A percentile compares a stretch with the other conserved stretches of the same genome.
Conservation (phyloP, 2,888 invertebrate species). For the Chalcosyrphus nemorum region DNA sequence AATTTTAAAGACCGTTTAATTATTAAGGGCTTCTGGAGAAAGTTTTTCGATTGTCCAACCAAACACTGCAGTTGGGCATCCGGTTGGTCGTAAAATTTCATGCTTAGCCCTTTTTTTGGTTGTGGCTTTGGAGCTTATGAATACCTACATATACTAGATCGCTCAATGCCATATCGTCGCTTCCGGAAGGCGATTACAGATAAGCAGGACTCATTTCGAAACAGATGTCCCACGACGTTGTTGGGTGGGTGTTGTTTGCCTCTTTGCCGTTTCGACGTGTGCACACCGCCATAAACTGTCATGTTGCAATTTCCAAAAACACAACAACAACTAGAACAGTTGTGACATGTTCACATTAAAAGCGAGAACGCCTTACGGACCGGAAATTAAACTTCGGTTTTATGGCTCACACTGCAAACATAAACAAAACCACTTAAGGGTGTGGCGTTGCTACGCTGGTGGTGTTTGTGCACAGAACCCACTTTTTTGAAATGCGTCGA, state of each 20-base stretch:
- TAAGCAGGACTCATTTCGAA: conserved; percentile 56
- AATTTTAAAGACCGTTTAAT: conserved; percentile 70
- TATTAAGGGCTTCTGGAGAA: conserved; percentile 55
- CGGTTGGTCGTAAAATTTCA: conserved; percentile 67
- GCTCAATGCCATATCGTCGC: conserved; percentile 22
- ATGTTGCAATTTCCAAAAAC: conserved; percentile 66
- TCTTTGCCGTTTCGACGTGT: no score
- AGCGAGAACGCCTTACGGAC: conserved; percentile 34
- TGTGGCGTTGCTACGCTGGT: not conserved
- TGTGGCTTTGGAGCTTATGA: not conserved
- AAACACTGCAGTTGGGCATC: conserved; percentile 54
- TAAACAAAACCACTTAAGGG: conserved; percentile 69
- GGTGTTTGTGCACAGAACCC: conserved; percentile 18
- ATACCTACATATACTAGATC: not conserved
- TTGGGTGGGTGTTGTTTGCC: conserved; percentile 16
- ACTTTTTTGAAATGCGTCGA: conserved; percentile 65
- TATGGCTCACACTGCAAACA: conserved; percentile 65
- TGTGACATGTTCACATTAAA: conserved; percentile 43
- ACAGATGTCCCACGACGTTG: conserved; percentile 46
- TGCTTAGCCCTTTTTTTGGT: conserved; percentile 40
- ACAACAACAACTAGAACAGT: conserved; percentile 59
- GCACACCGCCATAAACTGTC: conserved; percentile 64
- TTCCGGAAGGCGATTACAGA: conserved; percentile 57
- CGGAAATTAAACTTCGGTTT: conserved; percentile 72
- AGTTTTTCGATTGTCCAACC: conserved; percentile 63